Conservation (phyloP, 2,888 invertebrate genomes). For the Eudasyphora cyanicolor region DNA sequence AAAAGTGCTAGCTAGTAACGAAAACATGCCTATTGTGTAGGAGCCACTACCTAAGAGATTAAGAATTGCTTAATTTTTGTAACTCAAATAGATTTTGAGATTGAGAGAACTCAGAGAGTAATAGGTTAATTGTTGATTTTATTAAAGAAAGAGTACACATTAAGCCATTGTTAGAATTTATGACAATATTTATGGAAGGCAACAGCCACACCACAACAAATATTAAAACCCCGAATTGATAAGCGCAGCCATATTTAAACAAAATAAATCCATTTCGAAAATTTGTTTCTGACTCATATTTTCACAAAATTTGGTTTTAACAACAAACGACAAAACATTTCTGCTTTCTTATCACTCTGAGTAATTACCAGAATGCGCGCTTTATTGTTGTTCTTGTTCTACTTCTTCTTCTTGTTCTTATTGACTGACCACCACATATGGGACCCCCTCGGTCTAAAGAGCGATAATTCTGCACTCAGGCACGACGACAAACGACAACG, state of each 20-base stretch:
- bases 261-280: neutral
- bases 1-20: too few relatives aligned
- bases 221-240: neutral
- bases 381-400: slow-evolving; percentile 20
- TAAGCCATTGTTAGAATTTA: neutral
- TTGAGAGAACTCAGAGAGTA: neutral
- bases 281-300: neutral
- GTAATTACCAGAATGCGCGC: neutral
- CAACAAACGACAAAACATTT: neutral
- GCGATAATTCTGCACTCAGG: neutral
- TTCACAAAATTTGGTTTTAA: neutral
- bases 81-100: neutral
- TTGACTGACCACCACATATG: slow-evolving; percentile 14
- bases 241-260: neutral
- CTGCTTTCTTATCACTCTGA: neutral
- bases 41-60: neutral
- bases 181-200: neutral
- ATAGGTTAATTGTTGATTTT: neutral
- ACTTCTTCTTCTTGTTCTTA: too few relatives aligned
- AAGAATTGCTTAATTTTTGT: too few relatives aligned
- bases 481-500: too few relatives aligned
- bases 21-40: too few relatives aligned
- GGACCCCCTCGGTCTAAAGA: neutral
- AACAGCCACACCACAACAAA: neutral
- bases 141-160: neutral